These are phyloP conservation scores for Monochamus saltuarius DNA, from an alignment of 1,140 invertebrate species.

Conservation along the genomic window DNA sequence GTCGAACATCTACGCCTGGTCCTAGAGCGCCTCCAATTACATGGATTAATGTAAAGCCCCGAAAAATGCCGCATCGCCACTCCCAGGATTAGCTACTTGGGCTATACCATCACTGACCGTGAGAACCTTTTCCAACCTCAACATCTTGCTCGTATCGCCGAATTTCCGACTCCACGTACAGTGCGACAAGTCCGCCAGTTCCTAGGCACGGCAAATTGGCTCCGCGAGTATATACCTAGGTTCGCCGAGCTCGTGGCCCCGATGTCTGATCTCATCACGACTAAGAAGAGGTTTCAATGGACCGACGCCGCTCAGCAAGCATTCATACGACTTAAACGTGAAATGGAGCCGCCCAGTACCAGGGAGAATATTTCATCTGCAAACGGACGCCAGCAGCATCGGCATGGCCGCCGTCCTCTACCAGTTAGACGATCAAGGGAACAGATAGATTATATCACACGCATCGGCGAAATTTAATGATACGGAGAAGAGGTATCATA, in stretches of 20 bases:
- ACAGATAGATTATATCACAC: no score
- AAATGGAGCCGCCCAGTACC: constrained; percentile 36
- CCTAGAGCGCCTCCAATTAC: no score
- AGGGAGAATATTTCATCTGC: constrained; percentile 37
- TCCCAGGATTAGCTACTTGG: constrained; percentile 5
- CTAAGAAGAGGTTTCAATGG: constrained; percentile 26
- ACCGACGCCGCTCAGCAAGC: constrained; percentile 2
- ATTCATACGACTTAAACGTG: constrained; percentile 40
- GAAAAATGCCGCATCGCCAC: constrained; percentile 14
- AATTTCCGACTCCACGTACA: background rate
- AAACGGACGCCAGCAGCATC: no score
- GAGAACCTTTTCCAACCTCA: constrained; percentile 5
- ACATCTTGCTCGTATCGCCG: background rate
- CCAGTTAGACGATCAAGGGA: no score
- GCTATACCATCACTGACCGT: constrained; percentile 7
- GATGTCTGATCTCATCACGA: constrained; percentile 20
- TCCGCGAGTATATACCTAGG: constrained; percentile 36
- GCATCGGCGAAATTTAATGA: no score
- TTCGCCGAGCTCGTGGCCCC: constrained; percentile 25
- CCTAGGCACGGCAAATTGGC: constrained; percentile 35
- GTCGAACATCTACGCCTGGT: no score
- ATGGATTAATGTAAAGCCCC: constrained; percentile 2
- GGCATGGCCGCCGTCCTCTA: no score
- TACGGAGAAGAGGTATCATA: no score
- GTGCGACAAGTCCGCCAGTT: constrained; percentile 28